Conservation (phyloP, 1,140 invertebrate species). For the Drosophila bocqueti region DNA sequence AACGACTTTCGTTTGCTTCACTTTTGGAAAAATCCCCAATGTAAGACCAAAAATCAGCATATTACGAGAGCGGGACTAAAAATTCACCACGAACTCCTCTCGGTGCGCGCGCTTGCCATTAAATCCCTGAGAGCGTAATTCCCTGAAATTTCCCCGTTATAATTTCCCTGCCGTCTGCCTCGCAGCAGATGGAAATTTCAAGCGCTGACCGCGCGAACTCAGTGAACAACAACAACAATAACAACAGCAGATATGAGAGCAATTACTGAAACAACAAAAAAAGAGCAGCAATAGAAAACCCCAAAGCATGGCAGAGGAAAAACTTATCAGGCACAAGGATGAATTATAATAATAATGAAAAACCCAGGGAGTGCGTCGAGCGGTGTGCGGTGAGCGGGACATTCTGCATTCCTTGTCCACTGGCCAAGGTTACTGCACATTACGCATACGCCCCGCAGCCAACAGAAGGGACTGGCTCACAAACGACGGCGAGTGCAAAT, state of each 20-base stretch:
- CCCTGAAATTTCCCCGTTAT: constrained; percentile 53
- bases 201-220: constrained; percentile 54
- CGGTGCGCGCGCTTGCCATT: constrained; percentile 40
- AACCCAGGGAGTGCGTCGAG: constrained; percentile 12
- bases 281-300: constrained; percentile 23
- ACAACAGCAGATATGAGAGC: constrained; percentile 23
- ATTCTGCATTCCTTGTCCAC: constrained; percentile 43
- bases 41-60: constrained; percentile 14
- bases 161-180: constrained; percentile 34
- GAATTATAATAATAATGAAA: constrained; percentile 68
- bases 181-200: constrained; percentile 38
- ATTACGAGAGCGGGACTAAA: constrained; percentile 25
- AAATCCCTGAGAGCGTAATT: constrained; percentile 11
- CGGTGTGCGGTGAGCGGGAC: not conserved
- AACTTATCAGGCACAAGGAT: constrained; percentile 70
- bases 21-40: constrained; percentile 1
- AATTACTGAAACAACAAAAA: constrained; percentile 26
- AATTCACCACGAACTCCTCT: constrained; percentile 33
- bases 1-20: not conserved
- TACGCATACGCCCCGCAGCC: constrained; percentile 66
- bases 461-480: constrained; percentile 15
- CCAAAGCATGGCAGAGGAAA: constrained; percentile 28
- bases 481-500: constrained; percentile 41
- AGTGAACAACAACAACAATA: constrained; percentile 36
- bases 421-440: constrained; percentile 68